Evolutionary conservation across 2,888 invertebrate genomes (phyloP), one percentile per base, ranked within the genome.

Genomic region (Epistrophe eligans): DNA sequence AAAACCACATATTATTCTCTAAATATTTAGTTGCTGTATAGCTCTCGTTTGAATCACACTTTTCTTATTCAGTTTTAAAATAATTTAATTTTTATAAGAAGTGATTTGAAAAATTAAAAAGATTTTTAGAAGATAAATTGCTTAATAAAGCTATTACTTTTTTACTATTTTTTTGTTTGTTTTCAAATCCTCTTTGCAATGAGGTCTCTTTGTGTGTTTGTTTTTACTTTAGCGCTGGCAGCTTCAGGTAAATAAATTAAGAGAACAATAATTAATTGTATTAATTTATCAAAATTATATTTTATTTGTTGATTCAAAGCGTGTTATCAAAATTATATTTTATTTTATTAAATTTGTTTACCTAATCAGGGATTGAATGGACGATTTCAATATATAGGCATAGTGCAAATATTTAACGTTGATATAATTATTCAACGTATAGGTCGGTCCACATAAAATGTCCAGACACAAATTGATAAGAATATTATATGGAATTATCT

Each of bases 11-110:
- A 19, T 24, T 17, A 9, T 48, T 32, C 13, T 50, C 50, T 40
- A 58, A 60, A 19, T n/a, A 13, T 58, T 72, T 64, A 85, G 85
- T 85, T 74, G 77, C 57, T 82, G 70, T 74, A 35, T 28, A 85
- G 77, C 77, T 74, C 73, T 85, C 73, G 58, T 57, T 73, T 70
- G 73, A 71, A 70, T 50, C 58, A 77, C 73, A 70, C 70, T 40
- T n/a, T 17, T 13, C 11, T 58, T 24, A 9, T 38, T 73, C 35
- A 38, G 32, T 62, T 40, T 55, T 19, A 19, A 52, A 43, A n/a
- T 55, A 50, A 17, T 17, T 17, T 17, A 2, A 3, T 13, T 32
- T 52, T 32, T 17, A 13, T 19, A 9, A 32, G 43, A 40, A 45
- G 17, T 17, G 17, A 24, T 62, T 40, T 24, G 2, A 60, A 6